Base-by-base conservation (phyloP, 2,113 vertebrate species). In the Asarcornis scutulata region DNA sequence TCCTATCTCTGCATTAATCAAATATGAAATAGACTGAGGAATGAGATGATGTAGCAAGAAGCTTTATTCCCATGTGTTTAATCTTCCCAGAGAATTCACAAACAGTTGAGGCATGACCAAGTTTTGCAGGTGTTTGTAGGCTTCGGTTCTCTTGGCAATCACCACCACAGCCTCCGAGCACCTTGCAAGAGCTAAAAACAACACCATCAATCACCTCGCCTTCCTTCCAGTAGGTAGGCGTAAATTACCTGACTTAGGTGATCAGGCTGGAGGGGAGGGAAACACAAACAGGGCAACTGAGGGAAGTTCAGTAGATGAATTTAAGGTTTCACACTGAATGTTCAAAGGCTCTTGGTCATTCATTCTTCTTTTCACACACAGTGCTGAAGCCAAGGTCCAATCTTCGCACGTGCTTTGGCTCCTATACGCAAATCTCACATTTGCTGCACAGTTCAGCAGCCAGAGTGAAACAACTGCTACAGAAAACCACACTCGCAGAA, bases 1-100 rank as follows among this genome's bases (percentile, higher is more conserved):
- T 88, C 55, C 75, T 90, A 86, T 94, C 72, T 95, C 85, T 75
- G 55, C 64, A 63, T 90, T 91, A 94, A 93, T 91, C 72, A 94
- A 83, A 67, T 89, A 81, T 29, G 77, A 89, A 88, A 23, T 17
- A 67, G 85, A 63, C 68, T 86, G 60, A 88, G 69, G 90, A 95
- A 94, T 58, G 64, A 94, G 75, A 83, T 86, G 34, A 79, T 56
- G 64, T 48, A 68, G 82, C 56, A 72, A 3, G 63, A 93, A 86
- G 42, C 86, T 90, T 95, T 88, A 95, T 86, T 91, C 83, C 68
- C 60, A 72, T 0, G 0, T 77, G 84, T 88, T 93, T 75, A 32
- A 88, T 86, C 68, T 94, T 74, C 60, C 52, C 36, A 25, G 72
- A 72, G 73, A 93, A 83, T 83, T 90, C 80, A 75, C 60, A 90